Evolutionary conservation across 2,113 vertebrate genomes (phyloP), one percentile per base, ranked within the genome.

Genomic region (Equus przewalskii): DNA sequence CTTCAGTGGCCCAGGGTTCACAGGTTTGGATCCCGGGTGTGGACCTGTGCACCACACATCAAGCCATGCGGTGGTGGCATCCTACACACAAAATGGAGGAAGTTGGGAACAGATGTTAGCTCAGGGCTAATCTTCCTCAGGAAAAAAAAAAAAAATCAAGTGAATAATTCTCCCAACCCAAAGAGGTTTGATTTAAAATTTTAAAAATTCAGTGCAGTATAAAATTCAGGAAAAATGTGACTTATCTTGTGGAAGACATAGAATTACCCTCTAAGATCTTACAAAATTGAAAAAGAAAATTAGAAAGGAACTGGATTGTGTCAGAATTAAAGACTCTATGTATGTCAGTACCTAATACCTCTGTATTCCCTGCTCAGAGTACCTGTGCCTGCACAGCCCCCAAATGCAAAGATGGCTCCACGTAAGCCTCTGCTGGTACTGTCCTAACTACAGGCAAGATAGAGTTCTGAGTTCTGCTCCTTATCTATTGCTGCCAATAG

Each of bases 211-310:
- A 90, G 16, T 54, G 3, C 36, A 75, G 1, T n/a, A 22, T 26
- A 49, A 93, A 86, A 87, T 51, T 89, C 51, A 82, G 3, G 49
- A 83, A 95, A 95, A 90, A 58, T 56, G 7, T 85, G 60, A 67
- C 65, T 41, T 56, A 56, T 67, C 10, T 67, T 51, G 1, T 33
- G 64, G 46, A 79, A 73, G 14, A 69, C 30, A 70, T 7, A 46
- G 6, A 30, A 44, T 14, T 41, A 67, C 18, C 49, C 21, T 33
- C 19, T 49, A 85, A 60, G 2, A 67, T 33, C 2, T 6, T 81
- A 2, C 49, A 21, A 78, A 72, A 16, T 54, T 75, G 4, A 91
- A 62, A 2, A 49, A 49, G 19, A 15, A 9, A 26, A 41, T 33
- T 62, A 18, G 9, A 36, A 36, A 93, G 15, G 12, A 28, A 41